Evolutionary conservation across 2,888 invertebrate species (phyloP).

Genomic region (Punctoribates punctum): DNA sequence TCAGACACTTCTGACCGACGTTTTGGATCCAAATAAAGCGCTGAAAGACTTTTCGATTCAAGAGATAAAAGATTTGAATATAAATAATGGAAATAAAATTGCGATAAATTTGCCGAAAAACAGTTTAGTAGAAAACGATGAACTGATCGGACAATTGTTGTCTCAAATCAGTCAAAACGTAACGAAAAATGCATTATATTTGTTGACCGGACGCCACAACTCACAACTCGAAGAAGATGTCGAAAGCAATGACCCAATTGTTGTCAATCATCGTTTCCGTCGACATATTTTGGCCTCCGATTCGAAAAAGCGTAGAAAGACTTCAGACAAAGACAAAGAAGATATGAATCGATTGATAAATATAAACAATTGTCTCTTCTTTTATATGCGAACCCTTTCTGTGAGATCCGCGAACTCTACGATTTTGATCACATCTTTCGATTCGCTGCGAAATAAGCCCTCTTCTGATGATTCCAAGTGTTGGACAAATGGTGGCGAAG

Average conservation of each 20-base stretch:
- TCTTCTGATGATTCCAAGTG: neutral
- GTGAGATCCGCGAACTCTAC: neutral
- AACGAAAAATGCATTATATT: constrained; percentile 3
- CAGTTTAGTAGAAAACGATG: constrained; percentile 16
- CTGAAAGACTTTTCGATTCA: constrained; percentile 25
- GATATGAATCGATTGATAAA: neutral
- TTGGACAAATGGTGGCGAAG: neutral
- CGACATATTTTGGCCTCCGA: neutral
- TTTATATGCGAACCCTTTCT: neutral
- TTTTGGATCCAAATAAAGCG: constrained; percentile 20
- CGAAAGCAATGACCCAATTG: neutral
- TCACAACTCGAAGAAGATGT: neutral
- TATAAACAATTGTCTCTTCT: constrained; percentile 3
- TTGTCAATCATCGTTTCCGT: neutral
- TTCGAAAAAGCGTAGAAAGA: neutral
- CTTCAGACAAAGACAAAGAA: neutral
- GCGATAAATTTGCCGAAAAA: constrained; percentile 15
- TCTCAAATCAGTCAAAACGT: constrained; percentile 17
- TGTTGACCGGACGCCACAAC: neutral
- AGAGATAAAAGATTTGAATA: constrained; percentile 4
- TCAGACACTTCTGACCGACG: neutral
- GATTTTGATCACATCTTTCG: neutral
- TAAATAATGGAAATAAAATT: constrained; percentile 17
- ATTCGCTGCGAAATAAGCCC: neutral
- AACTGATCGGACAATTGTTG: constrained; percentile 10